phyloP scores from a whole-genome alignment of 2,113 vertebrate genomes.

The Pluvialis apricaria region DNA sequence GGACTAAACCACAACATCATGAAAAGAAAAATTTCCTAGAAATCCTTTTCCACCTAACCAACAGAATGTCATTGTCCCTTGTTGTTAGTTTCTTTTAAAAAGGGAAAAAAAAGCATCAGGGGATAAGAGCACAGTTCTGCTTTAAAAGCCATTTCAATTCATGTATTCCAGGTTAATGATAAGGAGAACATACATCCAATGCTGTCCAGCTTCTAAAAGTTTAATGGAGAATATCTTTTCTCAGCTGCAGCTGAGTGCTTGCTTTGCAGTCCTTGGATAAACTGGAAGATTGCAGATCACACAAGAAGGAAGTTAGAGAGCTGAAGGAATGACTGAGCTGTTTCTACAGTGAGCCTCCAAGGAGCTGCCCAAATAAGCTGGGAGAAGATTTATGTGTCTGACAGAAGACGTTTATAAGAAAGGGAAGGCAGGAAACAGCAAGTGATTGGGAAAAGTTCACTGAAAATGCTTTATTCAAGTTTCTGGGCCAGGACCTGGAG shows the following conservation, averaged over 20 bases:
- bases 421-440: background rate
- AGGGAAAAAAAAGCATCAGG: too few relatives aligned
- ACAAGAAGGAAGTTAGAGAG: background rate
- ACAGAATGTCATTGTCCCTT: background rate
- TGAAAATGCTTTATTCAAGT: background rate
- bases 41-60: background rate
- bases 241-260: background rate
- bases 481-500: background rate
- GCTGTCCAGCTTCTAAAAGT: background rate
- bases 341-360: background rate
- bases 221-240: background rate
- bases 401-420: background rate
- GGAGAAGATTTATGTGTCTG: constrained; percentile 38
- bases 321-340: constrained; percentile 11
- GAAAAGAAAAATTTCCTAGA: background rate
- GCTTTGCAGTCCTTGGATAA: background rate
- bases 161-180: background rate
- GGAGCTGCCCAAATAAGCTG: background rate
- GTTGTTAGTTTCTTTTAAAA: background rate
- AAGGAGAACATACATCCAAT: background rate
- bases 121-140: background rate
- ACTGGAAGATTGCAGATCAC: background rate
- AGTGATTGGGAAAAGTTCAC: background rate
- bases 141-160: background rate
- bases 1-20: background rate